Evolutionary conservation across 2,113 vertebrate species (phyloP).

Genomic region (Grammomys dolichurus): DNA sequence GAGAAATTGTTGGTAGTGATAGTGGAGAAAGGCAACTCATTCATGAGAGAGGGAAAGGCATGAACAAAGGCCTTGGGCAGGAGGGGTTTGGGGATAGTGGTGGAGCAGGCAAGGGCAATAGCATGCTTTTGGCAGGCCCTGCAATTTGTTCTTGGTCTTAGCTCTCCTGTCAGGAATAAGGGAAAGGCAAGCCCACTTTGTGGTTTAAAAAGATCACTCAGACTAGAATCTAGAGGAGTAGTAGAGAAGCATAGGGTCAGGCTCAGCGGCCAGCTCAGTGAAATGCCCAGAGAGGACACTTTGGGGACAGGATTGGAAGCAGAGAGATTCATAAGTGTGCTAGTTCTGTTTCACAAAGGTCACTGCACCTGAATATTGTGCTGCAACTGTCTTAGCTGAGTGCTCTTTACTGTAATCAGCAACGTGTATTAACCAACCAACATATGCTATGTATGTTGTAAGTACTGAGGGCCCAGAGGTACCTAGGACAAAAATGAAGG

Average conservation of each 20-base stretch:
- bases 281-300: neutral
- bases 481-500: neutral
- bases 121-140: neutral
- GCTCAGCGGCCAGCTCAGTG: neutral
- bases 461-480: neutral
- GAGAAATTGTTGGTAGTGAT: neutral
- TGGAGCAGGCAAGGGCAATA: neutral
- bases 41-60: neutral
- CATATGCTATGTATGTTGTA: neutral
- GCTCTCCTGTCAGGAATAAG: neutral
- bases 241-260: neutral
- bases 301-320: neutral
- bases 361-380: fast-evolving
- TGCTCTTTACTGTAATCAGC: neutral
- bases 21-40: neutral
- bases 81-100: neutral
- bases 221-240: neutral
- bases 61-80: neutral
- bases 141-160: neutral
- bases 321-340: neutral
- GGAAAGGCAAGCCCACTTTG: neutral
- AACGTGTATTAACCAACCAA: neutral
- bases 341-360: neutral
- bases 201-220: neutral
- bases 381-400: neutral